Evolutionary conservation across 2,113 vertebrate species (phyloP).

Genomic region (Phodopus roborovskii): DNA sequence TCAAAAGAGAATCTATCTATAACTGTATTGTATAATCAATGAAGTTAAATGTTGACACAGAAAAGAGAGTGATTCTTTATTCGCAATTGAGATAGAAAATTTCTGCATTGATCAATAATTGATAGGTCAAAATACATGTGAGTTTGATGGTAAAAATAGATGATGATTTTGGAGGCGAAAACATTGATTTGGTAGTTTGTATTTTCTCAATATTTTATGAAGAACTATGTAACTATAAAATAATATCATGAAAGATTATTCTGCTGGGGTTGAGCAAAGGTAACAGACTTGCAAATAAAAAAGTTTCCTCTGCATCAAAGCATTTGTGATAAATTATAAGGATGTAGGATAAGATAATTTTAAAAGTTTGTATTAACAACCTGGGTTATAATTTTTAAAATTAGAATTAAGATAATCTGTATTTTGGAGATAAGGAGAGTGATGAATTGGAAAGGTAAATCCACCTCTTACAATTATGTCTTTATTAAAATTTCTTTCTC

Average conservation of each 20-base stretch:
- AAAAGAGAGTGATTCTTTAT: background rate
- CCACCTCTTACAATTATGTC: background rate
- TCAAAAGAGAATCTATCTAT: background rate
- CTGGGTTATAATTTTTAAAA: background rate
- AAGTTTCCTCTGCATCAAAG: background rate
- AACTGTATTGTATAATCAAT: background rate
- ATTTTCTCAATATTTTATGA: background rate
- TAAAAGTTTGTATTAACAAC: background rate
- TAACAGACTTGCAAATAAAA: background rate
- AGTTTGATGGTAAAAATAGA: background rate
- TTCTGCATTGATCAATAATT: background rate
- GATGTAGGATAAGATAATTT: background rate
- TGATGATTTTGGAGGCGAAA: background rate
- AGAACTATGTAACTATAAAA: background rate
- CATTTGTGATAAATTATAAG: background rate
- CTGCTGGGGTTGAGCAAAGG: background rate
- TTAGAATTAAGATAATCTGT: background rate
- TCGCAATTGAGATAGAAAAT: background rate
- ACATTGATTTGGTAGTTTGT: background rate
- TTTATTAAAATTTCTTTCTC: conserved; percentile 28
- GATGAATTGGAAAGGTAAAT: background rate
- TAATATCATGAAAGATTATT: background rate
- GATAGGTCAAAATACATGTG: background rate
- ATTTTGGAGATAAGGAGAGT: background rate
- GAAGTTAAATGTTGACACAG: background rate